Percentiles rank a stretch among this genome's conserved stretches.
Conservation (phyloP, 2,113 vertebrate species). For the Dermatemys mawii region DNA sequence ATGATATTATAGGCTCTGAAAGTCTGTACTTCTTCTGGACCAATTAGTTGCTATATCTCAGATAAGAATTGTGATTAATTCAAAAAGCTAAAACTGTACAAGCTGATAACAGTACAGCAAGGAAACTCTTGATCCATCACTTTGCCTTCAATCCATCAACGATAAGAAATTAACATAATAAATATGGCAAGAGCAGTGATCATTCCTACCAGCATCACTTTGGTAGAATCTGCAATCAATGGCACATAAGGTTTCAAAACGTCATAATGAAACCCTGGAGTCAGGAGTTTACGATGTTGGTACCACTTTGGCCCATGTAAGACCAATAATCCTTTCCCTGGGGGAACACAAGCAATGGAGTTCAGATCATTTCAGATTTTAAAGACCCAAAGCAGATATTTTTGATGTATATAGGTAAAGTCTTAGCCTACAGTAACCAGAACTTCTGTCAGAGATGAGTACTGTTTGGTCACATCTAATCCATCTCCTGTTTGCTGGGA, state of each 20-base stretch:
- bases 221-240: slow-evolving; percentile 81
- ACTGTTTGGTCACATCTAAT: not conserved
- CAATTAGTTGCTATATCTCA: fast-evolving
- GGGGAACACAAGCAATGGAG: slow-evolving; percentile 31
- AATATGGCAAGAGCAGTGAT: not conserved
- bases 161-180: not conserved
- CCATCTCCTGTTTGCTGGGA: not conserved
- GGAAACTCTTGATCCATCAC: not conserved
- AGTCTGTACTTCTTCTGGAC: not conserved
- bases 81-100: not conserved
- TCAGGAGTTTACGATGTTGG: slow-evolving; percentile 84
- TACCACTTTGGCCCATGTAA: slow-evolving; percentile 85
- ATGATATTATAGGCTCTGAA: not conserved
- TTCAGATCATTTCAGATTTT: not conserved
- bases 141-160: not conserved
- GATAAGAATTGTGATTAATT: not conserved
- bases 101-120: not conserved
- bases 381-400: not conserved
- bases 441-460: not conserved
- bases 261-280: slow-evolving; percentile 90
- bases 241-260: slow-evolving; percentile 85
- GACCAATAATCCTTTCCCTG: slow-evolving; percentile 86
- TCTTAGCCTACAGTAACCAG: not conserved
- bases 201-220: slow-evolving; percentile 85
- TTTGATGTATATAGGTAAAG: not conserved